A percentile compares a stretch with the other conserved stretches of the same genome.
Evolutionary conservation across 1,140 invertebrate genomes (phyloP).

Genomic region (Aleiodes sp.): DNA sequence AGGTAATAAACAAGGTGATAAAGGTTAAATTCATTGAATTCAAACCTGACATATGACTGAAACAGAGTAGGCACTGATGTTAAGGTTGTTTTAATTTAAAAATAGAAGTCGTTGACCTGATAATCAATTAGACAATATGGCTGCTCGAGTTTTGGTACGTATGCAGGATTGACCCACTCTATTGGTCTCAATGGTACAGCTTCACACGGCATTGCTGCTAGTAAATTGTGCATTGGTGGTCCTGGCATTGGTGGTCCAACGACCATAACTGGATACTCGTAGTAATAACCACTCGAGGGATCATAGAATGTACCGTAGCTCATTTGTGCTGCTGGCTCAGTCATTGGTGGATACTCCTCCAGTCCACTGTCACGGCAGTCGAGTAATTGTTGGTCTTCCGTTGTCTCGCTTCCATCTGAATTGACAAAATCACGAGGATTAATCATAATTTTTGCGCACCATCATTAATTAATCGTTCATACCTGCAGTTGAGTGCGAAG

Average conservation of each 20-base stretch:
- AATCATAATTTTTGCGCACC: no score
- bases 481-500: constrained; percentile 65
- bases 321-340: constrained; percentile 47
- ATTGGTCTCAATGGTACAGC: constrained; percentile 64
- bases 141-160: constrained; percentile 56
- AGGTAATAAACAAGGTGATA: no score
- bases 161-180: constrained; percentile 65
- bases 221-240: constrained; percentile 46
- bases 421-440: neutral
- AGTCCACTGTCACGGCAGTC: constrained; percentile 48
- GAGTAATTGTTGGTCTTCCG: constrained; percentile 60
- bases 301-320: constrained; percentile 60
- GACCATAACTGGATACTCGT: constrained; percentile 62
- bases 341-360: constrained; percentile 45
- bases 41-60: no score
- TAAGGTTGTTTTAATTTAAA: neutral
- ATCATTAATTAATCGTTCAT: no score
- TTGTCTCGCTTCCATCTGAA: constrained; percentile 61
- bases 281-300: constrained; percentile 58
- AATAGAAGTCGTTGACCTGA: constrained; percentile 45
- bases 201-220: constrained; percentile 61
- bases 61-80: constrained; percentile 2
- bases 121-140: constrained; percentile 60
- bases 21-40: no score
- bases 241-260: constrained; percentile 57